Evolutionary conservation across 2,113 vertebrate genomes (phyloP).

Genomic region (Pterophyllum scalare): DNA sequence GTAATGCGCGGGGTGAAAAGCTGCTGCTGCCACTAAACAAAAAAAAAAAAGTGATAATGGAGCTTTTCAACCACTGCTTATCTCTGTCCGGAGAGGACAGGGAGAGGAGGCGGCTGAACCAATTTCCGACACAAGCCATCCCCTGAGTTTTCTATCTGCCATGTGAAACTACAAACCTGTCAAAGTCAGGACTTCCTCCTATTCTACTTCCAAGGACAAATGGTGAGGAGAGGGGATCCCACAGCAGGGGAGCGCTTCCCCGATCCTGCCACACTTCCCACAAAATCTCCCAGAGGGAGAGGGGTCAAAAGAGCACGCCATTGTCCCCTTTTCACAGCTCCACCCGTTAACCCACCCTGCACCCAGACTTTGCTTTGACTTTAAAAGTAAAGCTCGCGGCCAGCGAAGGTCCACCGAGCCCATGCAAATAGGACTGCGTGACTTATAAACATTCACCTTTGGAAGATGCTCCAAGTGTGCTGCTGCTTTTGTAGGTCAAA

Average conservation of each 20-base stretch:
- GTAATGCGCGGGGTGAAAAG: not conserved
- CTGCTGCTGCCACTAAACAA: not conserved
- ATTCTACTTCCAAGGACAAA: slow-evolving; percentile 91
- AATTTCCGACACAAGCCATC: slow-evolving; percentile 67
- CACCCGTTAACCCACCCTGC: slow-evolving; percentile 48
- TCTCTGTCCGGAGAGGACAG: slow-evolving; percentile 5
- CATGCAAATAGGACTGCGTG: not conserved
- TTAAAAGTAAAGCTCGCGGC: not conserved
- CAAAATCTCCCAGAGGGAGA: slow-evolving; percentile 42
- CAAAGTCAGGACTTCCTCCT: slow-evolving; percentile 96
- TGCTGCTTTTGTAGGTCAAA: not conserved
- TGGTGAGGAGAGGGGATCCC: slow-evolving; percentile 87
- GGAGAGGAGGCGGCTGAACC: slow-evolving; percentile 25
- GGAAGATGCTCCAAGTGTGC: slow-evolving; percentile 26
- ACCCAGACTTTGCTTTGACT: not conserved
- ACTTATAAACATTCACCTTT: slow-evolving; percentile 44
- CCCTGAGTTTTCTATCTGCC: slow-evolving; percentile 86
- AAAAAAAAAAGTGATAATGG: slow-evolving; percentile 13
- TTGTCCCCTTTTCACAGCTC: slow-evolving; percentile 53
- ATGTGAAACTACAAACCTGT: slow-evolving; percentile 91
- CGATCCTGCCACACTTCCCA: slow-evolving; percentile 69
- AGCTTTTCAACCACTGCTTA: not conserved
- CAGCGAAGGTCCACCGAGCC: not conserved
- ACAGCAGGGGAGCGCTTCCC: slow-evolving; percentile 76
- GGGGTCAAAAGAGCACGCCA: slow-evolving; percentile 64